Evolutionary conservation across 2,888 invertebrate genomes (phyloP), one percentile per base, ranked within the genome.

Genomic region (Ophion costatus): DNA sequence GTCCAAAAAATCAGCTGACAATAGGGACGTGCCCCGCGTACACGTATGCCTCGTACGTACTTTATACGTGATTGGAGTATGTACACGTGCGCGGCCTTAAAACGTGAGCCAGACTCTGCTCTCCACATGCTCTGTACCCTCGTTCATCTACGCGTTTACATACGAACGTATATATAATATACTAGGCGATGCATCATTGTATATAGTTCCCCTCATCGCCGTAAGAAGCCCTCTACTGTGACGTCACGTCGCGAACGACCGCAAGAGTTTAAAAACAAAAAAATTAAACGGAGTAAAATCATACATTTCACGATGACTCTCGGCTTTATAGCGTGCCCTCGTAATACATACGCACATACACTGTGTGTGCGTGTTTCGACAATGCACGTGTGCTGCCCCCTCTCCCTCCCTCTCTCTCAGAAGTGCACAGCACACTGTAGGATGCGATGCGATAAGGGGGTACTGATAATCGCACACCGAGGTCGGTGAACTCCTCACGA

Each of bases 71-170:
- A 80, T 45, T 51, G 33, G 51, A 33, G 75, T 75, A 66, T 45
- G 59, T 63, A 75, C 81, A 81, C 81, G 81, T 81, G 81, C 81
- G 70, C 76, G 76, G 81, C 76, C 81, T 81, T 76, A 71, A 81
- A 81, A 81, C 64, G 33, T 69, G 61, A 69, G 22, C 29, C 51
- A 70, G n/a, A 69, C 29, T 51, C 57, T 75, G 51, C 61, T 56
- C 67, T 69, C 74, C 10, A n/a, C 38, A 38, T 29, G 24, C 33
- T 45, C 69, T 61, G 11, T 9, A 66, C 33, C 22, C 56, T 56
- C 33, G 67, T 76, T 64, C 67, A 67, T 67, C 42, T 61, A 14
- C 33, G 29, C 59, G n/a, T 45, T 42, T 45, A 74, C 38, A 67
- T 61, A 61, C 29, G 63, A 2, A 1, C 33, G 20, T 56, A 11